Base-by-base conservation (phyloP, 2,797 vertebrate genomes). In the Cyprinella venusta region DNA sequence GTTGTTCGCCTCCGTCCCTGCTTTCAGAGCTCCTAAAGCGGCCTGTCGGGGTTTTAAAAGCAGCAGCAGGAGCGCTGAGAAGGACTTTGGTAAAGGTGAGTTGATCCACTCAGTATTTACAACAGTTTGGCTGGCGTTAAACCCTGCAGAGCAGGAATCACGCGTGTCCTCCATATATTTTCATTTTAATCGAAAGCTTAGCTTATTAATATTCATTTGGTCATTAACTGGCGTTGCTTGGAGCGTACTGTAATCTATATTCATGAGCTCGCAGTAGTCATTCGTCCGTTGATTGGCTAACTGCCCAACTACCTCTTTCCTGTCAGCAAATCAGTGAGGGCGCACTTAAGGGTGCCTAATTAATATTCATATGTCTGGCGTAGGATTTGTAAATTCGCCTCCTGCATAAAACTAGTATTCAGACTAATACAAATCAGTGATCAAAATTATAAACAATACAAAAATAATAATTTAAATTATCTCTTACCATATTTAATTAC, bases 11-110 rank as follows among this genome's bases (percentile, higher is more conserved):
- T 83, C 45, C 48, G 18, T 78, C 5, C 3, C 79, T 12, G 40
- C 48, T 19, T 12, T 0, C 1, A 88, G 59, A 1, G 48, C 80
- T 0, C 1, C 86, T 0, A 19, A 36, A 0, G 2, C 48, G n/a
- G 82, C 54, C 50, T 65, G 24, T 4, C 71, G 82, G 7, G 84
- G 81, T 79, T 84, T 96, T 70, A 91, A 61, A 68, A 77, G 89
- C 15, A 91, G 91, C 0, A 82, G 90, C 21, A 56, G 65, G 50
- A 16, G 38, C 45, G 68, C 88, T 0, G 87, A 84, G 2, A 92
- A 85, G 8, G 92, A 93, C 74, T 90, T 92, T 59, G 88, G 90
- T 8, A 93, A 93, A 93, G 93, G 95, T 96, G 38, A 81, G 48
- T 24, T 2, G 42, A 48, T 36, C 19, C 40, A 82, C 45, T 79